phyloP scores from a whole-genome alignment of 2,797 vertebrate genomes.

The Galago senegalensis region DNA sequence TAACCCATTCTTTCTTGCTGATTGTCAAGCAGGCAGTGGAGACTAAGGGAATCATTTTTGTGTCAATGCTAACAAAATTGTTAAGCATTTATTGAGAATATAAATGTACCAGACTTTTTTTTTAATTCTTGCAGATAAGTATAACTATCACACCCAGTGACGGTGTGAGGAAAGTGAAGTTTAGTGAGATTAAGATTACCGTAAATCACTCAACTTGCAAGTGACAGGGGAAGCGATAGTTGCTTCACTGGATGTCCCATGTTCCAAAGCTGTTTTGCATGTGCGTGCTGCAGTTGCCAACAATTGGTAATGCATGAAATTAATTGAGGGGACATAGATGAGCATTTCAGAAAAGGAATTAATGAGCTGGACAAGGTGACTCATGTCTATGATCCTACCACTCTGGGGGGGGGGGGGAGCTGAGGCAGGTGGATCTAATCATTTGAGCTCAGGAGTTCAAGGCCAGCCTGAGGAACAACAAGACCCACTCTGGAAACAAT shows the following conservation, averaged over 20 bases:
- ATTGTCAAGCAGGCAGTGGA: background rate
- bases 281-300: fast-evolving
- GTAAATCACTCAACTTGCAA: background rate
- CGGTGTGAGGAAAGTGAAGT: background rate
- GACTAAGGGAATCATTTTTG: background rate
- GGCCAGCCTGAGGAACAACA: no score
- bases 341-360: background rate
- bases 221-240: background rate
- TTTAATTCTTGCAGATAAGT: background rate
- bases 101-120: background rate
- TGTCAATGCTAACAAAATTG: background rate
- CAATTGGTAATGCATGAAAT: background rate
- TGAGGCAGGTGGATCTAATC: no score
- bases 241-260: background rate
- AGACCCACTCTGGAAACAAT: no score
- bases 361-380: no score
- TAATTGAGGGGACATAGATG: background rate
- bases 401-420: no score
- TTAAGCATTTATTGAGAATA: background rate
- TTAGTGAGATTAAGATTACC: background rate
- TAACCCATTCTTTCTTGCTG: background rate
- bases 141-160: background rate
- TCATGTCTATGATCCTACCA: no score
- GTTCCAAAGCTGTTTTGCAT: background rate
- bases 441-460: no score